A percentile compares a stretch with the other conserved stretches of the same genome.
These are phyloP conservation scores for Drepana arcuata DNA, from an alignment of 1,140 invertebrate species.

Conservation along the genomic window DNA sequence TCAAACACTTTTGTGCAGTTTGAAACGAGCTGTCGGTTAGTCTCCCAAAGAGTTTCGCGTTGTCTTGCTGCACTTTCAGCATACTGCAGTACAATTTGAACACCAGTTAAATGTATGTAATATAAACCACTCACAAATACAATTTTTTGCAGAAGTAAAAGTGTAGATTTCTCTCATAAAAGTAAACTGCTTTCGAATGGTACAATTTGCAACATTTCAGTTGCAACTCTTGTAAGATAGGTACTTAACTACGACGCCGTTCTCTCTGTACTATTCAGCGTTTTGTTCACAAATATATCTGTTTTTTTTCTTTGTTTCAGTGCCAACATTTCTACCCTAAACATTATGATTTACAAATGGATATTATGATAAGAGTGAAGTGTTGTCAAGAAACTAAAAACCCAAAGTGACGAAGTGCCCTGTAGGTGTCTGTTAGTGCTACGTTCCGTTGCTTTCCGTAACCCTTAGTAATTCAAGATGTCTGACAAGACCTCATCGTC, in stretches of 20 bases:
- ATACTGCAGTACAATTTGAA: not conserved
- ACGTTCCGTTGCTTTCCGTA: slow-evolving; percentile 44
- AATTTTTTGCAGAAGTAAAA: slow-evolving; percentile 26
- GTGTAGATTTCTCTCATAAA: slow-evolving; percentile 13
- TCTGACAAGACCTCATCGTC: slow-evolving; percentile 64
- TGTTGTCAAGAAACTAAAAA: slow-evolving; percentile 71
- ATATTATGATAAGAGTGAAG: slow-evolving; percentile 72
- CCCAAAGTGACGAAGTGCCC: slow-evolving; percentile 67
- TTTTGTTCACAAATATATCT: too few species aligned
- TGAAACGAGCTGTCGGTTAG: not conserved
- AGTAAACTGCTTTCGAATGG: slow-evolving; percentile 12
- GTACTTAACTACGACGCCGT: not conserved
- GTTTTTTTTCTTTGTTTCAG: slow-evolving; percentile 53
- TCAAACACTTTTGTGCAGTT: slow-evolving; percentile 19
- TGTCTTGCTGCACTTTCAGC: not conserved
- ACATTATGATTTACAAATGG: slow-evolving; percentile 73
- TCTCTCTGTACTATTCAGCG: not conserved
- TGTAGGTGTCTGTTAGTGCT: slow-evolving; percentile 58
- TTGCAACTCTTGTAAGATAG: not conserved
- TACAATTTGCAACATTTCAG: not conserved
- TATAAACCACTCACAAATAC: too few species aligned
- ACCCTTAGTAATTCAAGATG: slow-evolving; percentile 39
- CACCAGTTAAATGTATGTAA: too few species aligned
- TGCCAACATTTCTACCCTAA: slow-evolving; percentile 70
- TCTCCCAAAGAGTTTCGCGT: not conserved